Conservation (phyloP, 2,888 invertebrate species). For the Macaria liturata region DNA sequence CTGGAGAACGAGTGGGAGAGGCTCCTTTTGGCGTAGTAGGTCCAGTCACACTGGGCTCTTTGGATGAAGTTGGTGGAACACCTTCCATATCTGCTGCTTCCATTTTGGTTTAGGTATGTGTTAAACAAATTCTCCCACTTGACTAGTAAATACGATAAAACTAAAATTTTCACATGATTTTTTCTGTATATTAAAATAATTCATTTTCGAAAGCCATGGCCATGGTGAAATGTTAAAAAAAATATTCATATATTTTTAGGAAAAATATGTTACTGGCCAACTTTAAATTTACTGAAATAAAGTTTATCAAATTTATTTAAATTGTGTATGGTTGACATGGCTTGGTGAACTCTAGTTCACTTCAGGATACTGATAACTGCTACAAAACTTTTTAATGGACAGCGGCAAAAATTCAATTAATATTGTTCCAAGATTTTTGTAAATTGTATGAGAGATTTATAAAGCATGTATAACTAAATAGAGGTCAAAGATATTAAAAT, state of each 20-base stretch:
- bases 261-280: background rate
- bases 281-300: background rate
- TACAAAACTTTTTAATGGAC: too few relatives aligned
- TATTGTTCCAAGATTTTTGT: too few relatives aligned
- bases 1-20: constrained; percentile 3
- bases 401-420: too few relatives aligned
- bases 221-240: constrained; percentile 49
- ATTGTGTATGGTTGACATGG: too few relatives aligned
- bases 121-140: background rate
- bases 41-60: constrained; percentile 10
- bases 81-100: constrained; percentile 22
- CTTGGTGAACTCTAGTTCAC: too few relatives aligned
- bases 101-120: constrained; percentile 16
- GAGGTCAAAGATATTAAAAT: too few relatives aligned
- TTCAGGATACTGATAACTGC: too few relatives aligned
- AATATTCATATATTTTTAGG: background rate
- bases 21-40: constrained; percentile 7
- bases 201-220: constrained; percentile 48
- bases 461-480: too few relatives aligned
- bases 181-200: constrained; percentile 20
- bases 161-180: constrained; percentile 45
- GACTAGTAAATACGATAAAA: constrained; percentile 3
- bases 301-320: too few relatives aligned
- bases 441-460: too few relatives aligned
- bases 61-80: constrained; percentile 16